These are phyloP conservation scores for Pollimyrus isidori DNA, from an alignment of 2,113 vertebrate genomes.

Conservation along the genomic window DNA sequence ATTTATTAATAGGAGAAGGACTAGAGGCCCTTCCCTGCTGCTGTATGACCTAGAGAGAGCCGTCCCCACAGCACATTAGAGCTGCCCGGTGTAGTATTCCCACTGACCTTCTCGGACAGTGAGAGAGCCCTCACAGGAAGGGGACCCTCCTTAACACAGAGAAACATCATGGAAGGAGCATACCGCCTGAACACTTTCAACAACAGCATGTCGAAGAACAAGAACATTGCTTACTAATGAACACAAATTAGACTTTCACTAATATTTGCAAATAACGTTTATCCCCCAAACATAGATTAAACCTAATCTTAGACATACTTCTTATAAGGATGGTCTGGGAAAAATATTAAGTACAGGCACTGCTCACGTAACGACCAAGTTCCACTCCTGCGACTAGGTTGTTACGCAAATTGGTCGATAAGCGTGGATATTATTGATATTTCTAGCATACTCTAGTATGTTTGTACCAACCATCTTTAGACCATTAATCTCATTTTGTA, in stretches of 20 bases:
- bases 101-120: neutral
- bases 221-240: neutral
- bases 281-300: neutral
- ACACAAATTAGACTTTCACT: neutral
- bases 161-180: neutral
- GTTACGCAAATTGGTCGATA: no score
- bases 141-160: neutral
- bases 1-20: constrained; percentile 12
- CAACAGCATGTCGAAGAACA: neutral
- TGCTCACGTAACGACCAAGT: no score
- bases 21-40: neutral
- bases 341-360: no score
- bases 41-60: neutral
- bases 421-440: no score
- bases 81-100: neutral
- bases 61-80: neutral
- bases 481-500: no score
- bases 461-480: no score
- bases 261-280: neutral
- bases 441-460: no score
- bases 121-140: neutral
- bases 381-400: no score
- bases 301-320: neutral
- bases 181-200: neutral
- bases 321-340: neutral